Conservation (phyloP, 2,888 invertebrate species). For the Drosophila mercatorum region DNA sequence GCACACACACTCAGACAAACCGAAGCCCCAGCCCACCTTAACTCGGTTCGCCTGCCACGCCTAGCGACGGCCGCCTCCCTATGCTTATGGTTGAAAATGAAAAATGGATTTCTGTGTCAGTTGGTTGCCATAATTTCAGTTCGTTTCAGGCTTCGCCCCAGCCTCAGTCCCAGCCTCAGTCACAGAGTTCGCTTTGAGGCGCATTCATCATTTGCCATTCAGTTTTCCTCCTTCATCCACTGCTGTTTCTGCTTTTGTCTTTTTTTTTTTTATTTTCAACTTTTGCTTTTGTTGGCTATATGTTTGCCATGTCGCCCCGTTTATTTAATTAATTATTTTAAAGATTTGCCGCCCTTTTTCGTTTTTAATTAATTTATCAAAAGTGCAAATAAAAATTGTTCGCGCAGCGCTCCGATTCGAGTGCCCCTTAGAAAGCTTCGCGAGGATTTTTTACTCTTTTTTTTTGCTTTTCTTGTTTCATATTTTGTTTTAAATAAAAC, state of each 20-base stretch:
- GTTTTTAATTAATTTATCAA: constrained; percentile 78
- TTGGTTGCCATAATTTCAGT: constrained; percentile 77
- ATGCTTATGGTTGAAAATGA: constrained; percentile 70
- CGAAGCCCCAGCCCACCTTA: neutral
- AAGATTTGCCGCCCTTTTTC: constrained; percentile 66
- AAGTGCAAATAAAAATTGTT: constrained; percentile 69
- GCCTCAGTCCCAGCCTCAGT: neutral
- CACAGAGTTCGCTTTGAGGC: constrained; percentile 58
- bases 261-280: constrained; percentile 2
- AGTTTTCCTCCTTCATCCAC: constrained; percentile 22
- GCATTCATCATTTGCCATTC: constrained; percentile 77
- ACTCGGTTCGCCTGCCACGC: constrained; percentile 27
- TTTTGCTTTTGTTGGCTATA: constrained; percentile 39
- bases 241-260: constrained; percentile 1
- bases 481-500: constrained; percentile 72
- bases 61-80: constrained; percentile 39
- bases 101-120: constrained; percentile 80
- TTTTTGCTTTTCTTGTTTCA: constrained; percentile 32
- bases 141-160: constrained; percentile 54
- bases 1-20: neutral
- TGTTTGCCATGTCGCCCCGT: constrained; percentile 58
- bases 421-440: constrained; percentile 33
- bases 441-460: neutral
- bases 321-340: constrained; percentile 80
- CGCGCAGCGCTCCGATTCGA: constrained; percentile 33